Base-by-base conservation (phyloP, 2,888 invertebrate genomes). In the Stenurella melanura region DNA sequence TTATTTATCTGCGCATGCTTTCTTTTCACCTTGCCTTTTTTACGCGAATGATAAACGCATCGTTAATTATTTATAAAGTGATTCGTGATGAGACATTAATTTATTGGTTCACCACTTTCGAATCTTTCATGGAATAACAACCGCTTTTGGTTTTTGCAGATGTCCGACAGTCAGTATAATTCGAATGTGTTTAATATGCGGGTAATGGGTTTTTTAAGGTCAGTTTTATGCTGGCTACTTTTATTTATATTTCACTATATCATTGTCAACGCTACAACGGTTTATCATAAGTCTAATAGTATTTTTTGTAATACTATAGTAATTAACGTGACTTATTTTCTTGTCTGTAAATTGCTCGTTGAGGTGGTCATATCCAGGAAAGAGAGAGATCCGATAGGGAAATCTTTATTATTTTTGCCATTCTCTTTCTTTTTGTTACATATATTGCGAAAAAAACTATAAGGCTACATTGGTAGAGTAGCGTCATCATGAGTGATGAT, bases 41-140 rank as follows among this genome's bases (percentile, higher is more conserved):
- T 70, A 72, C 76, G 38, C 56, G 71, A 42, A 56, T 19, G 67
- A 64, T 66, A 61, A 42, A 68, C 68, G 74, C 75, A 77, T 82
- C 80, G 83, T 84, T 85, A 84, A 84, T 84, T 85, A 83, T 85
- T 83, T 84, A 85, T 84, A 84, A 83, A 77, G 80, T 79, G 78
- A 75, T 81, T 77, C 73, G 79, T 80, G 75, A 79, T 77, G 78
- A 75, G 80, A 81, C 77, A 78, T 80, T 82, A 82, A 81, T 82
- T 83, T 82, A 82, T 83, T 78, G 75, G 56, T 19, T 76, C 79
- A 77, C 73, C 80, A 78, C 77, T 76, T 77, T 72, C 64, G 72
- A 21, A 58, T 58, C 70, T 64, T 57, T 73, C 30, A 38, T n/a
- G 50, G 38, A 50, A 42, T 42, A 15, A 19, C 67, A 11, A 56